Conservation (phyloP, 2,113 vertebrate species). For the Lipophrys pholis region DNA sequence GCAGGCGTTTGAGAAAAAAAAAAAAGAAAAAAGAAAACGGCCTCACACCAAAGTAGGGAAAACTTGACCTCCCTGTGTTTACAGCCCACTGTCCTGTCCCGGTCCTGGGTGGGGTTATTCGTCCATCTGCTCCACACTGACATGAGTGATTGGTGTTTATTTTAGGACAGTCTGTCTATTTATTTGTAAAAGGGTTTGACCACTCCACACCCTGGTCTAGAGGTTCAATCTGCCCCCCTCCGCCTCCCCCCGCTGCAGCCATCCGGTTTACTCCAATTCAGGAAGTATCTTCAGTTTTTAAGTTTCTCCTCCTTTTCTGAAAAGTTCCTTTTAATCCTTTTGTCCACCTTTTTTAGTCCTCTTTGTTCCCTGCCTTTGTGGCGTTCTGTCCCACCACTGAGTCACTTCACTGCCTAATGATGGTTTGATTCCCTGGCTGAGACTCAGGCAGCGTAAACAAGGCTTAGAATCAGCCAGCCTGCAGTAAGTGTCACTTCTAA, state of each 20-base stretch:
- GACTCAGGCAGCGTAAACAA: constrained; percentile 67
- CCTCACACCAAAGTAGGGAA: constrained; percentile 5
- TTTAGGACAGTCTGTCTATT: constrained; percentile 65
- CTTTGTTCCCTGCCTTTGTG: constrained; percentile 17
- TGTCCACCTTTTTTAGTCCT: constrained; percentile 7
- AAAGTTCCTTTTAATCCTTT: constrained; percentile 11
- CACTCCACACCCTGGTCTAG: constrained; percentile 51
- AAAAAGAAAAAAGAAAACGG: constrained; percentile 15
- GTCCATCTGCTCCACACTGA: constrained; percentile 48
- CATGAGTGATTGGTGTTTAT: constrained; percentile 63
- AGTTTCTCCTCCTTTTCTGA: constrained; percentile 1
- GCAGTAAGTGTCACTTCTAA: constrained; percentile 76
- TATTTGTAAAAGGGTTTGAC: constrained; percentile 71
- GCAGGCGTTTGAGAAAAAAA: neutral
- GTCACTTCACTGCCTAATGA: constrained; percentile 73
- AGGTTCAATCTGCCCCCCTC: constrained; percentile 31
- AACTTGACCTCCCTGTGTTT: constrained; percentile 37
- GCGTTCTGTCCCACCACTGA: constrained; percentile 47
- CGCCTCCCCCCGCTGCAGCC: constrained; percentile 27
- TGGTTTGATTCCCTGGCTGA: constrained; percentile 60
- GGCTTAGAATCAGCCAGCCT: constrained; percentile 70
- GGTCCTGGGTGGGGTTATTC: constrained; percentile 54
- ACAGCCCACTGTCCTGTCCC: constrained; percentile 14
- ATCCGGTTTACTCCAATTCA: constrained; percentile 26
- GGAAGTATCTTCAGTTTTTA: constrained; percentile 33